Evolutionary conservation across 2,888 invertebrate genomes (phyloP), one percentile per base, ranked within the genome.

Genomic region (Harpalus rubripes): DNA sequence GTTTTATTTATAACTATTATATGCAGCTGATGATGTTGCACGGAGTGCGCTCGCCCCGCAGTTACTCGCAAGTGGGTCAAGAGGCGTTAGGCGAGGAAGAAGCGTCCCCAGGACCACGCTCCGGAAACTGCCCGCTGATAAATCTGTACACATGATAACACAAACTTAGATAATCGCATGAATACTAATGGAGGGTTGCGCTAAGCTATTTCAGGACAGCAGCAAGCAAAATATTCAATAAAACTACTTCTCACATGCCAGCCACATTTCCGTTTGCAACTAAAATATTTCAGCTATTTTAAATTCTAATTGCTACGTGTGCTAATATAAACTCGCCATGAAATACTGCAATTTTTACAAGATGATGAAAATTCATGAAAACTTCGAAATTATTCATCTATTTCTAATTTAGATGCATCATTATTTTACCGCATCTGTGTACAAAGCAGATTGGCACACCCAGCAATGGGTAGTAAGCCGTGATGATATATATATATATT

Each of bases 51-150:
- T 74, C 44, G 22, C 72, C 63, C 84, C 63, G 84, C 63, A 80
- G 80, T 85, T 85, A 84, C 56, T 84, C 65, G 68, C 84, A 85
- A 85, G 52, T 85, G 80, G 80, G 65, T 80, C 80, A 85, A 85
- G 85, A 80, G 22, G 59, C 61, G 39, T 84, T 41, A 16, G 58
- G 32, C 65, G 65, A 65, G 68, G 68, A 32, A 15, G 59, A 12
- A 32, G 65, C 59, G n/a, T 83, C 85, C 58, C 16, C 84, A 44
- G 78, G 26, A 6, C 16, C 44, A 7, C 52, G 16, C 32, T 16
- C 81, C 81, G 68, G 80, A 81, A 63, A 81, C 61, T 44, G 81
- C 8, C 39, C 65, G 80, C 68, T 80, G 85, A 85, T 85, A 72
- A 80, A 72, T 85, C 85, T 85, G 72, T 58, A 68, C 84, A 84